phyloP scores from a whole-genome alignment of 2,113 vertebrate genomes.

The Poeciliopsis prolifica region DNA sequence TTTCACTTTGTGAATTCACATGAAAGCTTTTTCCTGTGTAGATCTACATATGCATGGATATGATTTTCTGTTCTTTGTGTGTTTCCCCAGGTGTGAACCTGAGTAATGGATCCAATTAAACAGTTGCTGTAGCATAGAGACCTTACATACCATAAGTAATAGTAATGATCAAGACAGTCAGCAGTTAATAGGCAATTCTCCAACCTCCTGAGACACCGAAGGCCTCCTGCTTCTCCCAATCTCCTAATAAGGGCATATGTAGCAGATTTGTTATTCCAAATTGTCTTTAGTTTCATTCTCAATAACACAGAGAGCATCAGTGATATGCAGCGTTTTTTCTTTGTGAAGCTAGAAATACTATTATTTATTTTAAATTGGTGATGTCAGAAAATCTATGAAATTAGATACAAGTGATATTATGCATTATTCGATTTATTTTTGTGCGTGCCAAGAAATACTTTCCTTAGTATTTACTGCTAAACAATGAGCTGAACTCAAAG shows the following conservation, averaged over 20 bases:
- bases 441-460: not conserved
- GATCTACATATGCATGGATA: not conserved
- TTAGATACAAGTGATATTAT: not conserved
- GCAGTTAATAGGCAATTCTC: constrained; percentile 70
- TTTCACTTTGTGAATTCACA: constrained; percentile 21
- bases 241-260: constrained; percentile 73
- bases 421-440: not conserved
- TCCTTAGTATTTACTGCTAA: not conserved
- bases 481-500: not conserved
- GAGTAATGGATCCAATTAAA: constrained; percentile 71
- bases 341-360: not conserved
- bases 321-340: not conserved
- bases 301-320: constrained; percentile 2
- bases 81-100: constrained; percentile 50
- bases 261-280: constrained; percentile 62
- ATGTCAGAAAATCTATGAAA: not conserved
- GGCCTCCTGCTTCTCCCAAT: constrained; percentile 68
- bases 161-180: constrained; percentile 66
- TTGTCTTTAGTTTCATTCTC: constrained; percentile 30
- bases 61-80: constrained; percentile 11
- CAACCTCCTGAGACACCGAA: constrained; percentile 69
- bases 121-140: constrained; percentile 47
- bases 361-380: not conserved
- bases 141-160: constrained; percentile 66
- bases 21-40: constrained; percentile 7